These are phyloP conservation scores for Petromus typicus DNA, from an alignment of 2,113 vertebrate genomes.

Conservation along the genomic window DNA sequence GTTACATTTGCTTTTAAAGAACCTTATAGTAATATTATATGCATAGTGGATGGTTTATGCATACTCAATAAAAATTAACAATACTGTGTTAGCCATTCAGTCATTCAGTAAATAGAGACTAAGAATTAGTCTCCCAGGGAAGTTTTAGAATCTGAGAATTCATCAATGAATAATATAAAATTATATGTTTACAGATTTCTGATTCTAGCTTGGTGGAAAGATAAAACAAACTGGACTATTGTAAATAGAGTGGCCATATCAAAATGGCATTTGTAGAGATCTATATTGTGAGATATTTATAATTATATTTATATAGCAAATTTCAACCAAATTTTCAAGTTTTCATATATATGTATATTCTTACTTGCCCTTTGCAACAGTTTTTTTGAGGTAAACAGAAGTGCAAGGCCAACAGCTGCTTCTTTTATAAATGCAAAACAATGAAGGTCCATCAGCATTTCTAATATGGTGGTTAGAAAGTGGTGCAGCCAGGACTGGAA, in stretches of 20 bases:
- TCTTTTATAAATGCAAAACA: neutral
- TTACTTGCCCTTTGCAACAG: neutral
- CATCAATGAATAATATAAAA: constrained; percentile 15
- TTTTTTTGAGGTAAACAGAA: neutral
- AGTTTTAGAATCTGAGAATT: constrained; percentile 21
- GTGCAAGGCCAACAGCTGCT: neutral
- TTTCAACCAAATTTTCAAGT: neutral
- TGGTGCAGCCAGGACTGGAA: neutral
- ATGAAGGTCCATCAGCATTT: neutral
- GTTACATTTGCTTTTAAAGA: constrained; percentile 33
- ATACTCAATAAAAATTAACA: constrained; percentile 35
- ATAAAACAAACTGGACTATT: neutral
- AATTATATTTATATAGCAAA: neutral
- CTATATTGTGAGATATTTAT: neutral
- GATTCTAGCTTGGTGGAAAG: neutral
- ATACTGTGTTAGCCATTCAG: neutral
- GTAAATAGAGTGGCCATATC: neutral
- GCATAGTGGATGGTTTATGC: neutral
- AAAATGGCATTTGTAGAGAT: neutral
- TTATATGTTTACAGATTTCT: constrained; percentile 33
- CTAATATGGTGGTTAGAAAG: neutral
- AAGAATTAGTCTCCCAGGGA: neutral
- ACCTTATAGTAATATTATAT: constrained; percentile 21
- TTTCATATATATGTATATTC: neutral
- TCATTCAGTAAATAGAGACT: neutral